Percentiles rank a stretch among this genome's conserved stretches.
phyloP scores from a whole-genome alignment of 2,888 invertebrate species.

The Petrolisthes manimaculis region DNA sequence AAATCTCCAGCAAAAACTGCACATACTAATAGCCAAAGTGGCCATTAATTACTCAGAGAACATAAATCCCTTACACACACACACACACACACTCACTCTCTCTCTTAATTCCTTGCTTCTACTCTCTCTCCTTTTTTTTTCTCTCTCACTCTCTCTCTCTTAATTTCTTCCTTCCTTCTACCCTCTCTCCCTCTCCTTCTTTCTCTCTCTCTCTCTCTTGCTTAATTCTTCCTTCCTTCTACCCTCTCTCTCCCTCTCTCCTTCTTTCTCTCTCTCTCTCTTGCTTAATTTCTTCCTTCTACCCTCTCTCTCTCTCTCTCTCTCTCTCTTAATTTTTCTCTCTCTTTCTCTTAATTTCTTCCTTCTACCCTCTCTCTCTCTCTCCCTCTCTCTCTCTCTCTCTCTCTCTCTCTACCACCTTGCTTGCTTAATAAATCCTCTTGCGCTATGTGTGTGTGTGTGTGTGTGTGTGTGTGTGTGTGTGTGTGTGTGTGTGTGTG shows the following conservation, averaged over 20 bases:
- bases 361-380: background rate
- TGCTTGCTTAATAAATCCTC: too few relatives aligned
- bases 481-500: too few relatives aligned
- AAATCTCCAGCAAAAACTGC: too few relatives aligned
- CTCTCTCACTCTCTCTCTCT: constrained; percentile 1
- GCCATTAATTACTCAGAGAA: too few relatives aligned
- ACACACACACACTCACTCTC: too few relatives aligned
- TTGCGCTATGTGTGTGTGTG: too few relatives aligned
- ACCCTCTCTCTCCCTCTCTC: background rate
- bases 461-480: too few relatives aligned
- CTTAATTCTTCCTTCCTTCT: background rate
- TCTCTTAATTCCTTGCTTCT: too few relatives aligned
- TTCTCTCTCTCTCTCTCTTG: background rate
- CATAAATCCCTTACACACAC: too few relatives aligned
- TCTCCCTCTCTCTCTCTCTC: background rate
- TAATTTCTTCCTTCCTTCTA: background rate
- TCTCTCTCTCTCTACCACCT: background rate
- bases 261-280: background rate
- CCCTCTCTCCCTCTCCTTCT: background rate
- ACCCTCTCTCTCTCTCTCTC: background rate
- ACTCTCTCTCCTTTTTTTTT: too few relatives aligned
- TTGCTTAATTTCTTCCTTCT: background rate
- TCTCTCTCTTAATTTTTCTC: background rate
- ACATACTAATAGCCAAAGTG: too few relatives aligned
- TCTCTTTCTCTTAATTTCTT: background rate